A percentile compares a stretch with the other conserved stretches of the same genome.
Conservation (phyloP, 1,140 invertebrate genomes). For the Drosophila pseudoobscura region DNA sequence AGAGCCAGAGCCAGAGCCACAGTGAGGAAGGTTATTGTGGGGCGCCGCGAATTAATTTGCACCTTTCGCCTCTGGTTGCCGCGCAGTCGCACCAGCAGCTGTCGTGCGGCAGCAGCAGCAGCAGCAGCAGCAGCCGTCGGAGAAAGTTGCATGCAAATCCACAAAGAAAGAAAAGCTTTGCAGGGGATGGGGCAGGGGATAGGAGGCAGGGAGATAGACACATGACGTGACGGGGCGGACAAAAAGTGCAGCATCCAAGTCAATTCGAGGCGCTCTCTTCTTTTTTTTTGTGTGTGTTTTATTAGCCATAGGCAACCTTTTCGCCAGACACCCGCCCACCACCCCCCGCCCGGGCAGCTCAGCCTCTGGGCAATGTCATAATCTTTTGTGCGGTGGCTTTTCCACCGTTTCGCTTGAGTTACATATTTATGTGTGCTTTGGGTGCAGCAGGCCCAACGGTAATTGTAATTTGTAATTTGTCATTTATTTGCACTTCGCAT, state of each 20-base stretch:
- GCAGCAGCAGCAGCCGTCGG: conserved; percentile 51
- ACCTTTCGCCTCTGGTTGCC: conserved; percentile 66
- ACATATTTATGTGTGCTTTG: conserved; percentile 26
- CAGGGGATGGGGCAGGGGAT: conserved; percentile 19
- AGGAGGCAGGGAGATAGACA: not conserved
- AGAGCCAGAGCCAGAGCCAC: conserved; percentile 13
- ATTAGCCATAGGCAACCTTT: not conserved
- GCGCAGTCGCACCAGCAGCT: conserved; percentile 31
- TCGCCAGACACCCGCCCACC: not conserved
- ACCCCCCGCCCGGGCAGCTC: not conserved
- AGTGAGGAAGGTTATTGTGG: conserved; percentile 73
- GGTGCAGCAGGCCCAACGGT: conserved; percentile 26
- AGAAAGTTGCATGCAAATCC: conserved; percentile 79
- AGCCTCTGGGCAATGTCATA: conserved; percentile 58
- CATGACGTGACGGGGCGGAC: conserved; percentile 9
- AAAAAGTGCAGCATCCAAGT: conserved; percentile 20
- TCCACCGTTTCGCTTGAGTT: conserved; percentile 61
- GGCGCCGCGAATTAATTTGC: conserved; percentile 77
- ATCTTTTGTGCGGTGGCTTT: conserved; percentile 36
- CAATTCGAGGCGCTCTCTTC: not conserved
- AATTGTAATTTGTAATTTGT: conserved; percentile 65
- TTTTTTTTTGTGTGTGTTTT: not conserved
- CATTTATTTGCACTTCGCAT: conserved; percentile 75
- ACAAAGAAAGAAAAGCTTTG: conserved; percentile 51
- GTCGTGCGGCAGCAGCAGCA: conserved; percentile 46